Evolutionary conservation across 1,140 invertebrate species (phyloP), one percentile per base, ranked within the genome.

Genomic region (Frieseomelitta varia): DNA sequence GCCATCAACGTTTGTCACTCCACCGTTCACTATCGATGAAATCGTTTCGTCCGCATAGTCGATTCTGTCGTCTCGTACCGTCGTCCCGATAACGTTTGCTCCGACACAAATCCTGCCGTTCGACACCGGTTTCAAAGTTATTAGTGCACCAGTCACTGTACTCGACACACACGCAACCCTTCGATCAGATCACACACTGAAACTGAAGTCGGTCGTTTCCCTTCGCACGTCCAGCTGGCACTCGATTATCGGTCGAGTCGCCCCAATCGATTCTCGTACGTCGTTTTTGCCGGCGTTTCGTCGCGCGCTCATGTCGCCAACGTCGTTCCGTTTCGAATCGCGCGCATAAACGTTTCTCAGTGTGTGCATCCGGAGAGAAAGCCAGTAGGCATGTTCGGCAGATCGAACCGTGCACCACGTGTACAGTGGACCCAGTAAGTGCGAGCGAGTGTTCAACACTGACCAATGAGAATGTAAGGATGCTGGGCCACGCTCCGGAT

Each of bases 401-500:
- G 47, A 68, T 81, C 81, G 86, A 58, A 72, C 34, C 74, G 34
- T 71, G 75, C 71, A 84, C 89, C 89, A 90, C 87, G 89, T 91
- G 89, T 80, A 56, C 79, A 65, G 80, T 85, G 79, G 76, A 77
- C 76, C 85, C 85, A 84, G 81, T 89, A 89, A 90, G 84, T 89
- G 87, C 81, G 71, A 61, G 83, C 73, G 81, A 39, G 71, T 85
- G 79, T 58, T 53, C 65, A 80, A 79, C 75, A 68, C 75, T 63
- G 65, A 68, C 90, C 87, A 90, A 90, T 91, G 77, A 78, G 83
- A 87, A 80, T 88, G 80, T 85, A 73, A 86, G 82, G 85, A 91
- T 90, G 86, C 84, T 90, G 86, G 65, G 81, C 67, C 88, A 71
- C 67, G 83, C 72, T 76, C 34, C 63, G 86, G 73, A 87, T 80